Evolutionary conservation across 2,797 vertebrate species (phyloP), one percentile per base, ranked within the genome.

Genomic region (Darevskia nairensis): DNA sequence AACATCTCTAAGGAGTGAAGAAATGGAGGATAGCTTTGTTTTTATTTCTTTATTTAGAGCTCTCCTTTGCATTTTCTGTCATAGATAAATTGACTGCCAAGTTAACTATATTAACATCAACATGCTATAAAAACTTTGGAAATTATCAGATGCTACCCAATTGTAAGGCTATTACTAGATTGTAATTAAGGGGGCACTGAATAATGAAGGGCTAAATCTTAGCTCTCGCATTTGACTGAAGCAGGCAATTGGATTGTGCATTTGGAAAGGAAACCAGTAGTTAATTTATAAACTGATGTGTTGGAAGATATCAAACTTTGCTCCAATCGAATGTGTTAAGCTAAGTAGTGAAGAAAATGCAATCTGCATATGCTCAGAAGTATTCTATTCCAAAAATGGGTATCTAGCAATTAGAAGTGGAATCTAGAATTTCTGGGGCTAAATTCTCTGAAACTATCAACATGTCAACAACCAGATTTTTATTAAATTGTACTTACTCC

Each of bases 1-100:
- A 94, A 92, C 10, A 89, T 90, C 93, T 86, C 84, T 88, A 88
- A 91, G 55, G 66, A 87, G 7, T 72, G 94, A 94, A 87, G 82
- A 92, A 84, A 89, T 1, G 1, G 35, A 88, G 81, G 91, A 90
- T 35, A 21, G 84, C 29, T 55, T 55, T 55, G 2, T 46, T 66
- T 3, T 29, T 69, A 80, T 88, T 91, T 55, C 50, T 69, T 75
- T 92, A 85, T 86, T 94, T 92, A 82, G 75, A 91, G 88, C 10
- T 72, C 4, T 64, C 35, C 80, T 44, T 72, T 59, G 32, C 66
- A 80, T 80, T 87, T 92, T 66, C 82, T 0, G 15, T 50, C 85
- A 86, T 8, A 91, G 64, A 86, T 17, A 69, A 3, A 61, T 4
- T 11, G 7, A 64, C n/a, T 35, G 80, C 72, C 84, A 86, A 89